Evolutionary conservation across 1,140 invertebrate species (phyloP).

Genomic region (Camponotus floridanus): DNA sequence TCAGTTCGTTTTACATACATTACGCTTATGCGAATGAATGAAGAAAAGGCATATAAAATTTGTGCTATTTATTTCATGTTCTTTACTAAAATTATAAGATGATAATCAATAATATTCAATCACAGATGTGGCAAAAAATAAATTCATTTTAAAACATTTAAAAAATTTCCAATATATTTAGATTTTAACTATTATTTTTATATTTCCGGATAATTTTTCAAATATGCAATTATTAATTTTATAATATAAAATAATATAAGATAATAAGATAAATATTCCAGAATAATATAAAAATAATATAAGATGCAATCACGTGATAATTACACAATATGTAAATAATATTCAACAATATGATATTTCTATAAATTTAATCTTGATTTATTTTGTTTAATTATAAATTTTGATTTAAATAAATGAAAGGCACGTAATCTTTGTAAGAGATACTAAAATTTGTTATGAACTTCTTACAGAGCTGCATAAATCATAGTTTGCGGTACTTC

Average conservation of each 20-base stretch:
- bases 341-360: not conserved
- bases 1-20: slow-evolving; percentile 14
- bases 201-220: slow-evolving; percentile 1
- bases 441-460: not conserved
- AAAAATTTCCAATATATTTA: not conserved
- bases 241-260: no score
- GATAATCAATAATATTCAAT: not conserved
- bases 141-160: not conserved
- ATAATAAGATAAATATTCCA: not conserved
- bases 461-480: not conserved
- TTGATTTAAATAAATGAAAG: not conserved
- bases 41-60: not conserved
- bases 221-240: not conserved
- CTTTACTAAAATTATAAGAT: not conserved
- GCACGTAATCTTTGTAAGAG: not conserved
- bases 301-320: not conserved
- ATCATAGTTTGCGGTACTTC: slow-evolving; percentile 7
- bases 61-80: not conserved
- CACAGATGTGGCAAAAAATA: not conserved
- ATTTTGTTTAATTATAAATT: not conserved
- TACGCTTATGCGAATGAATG: not conserved
- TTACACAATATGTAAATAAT: not conserved
- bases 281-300: not conserved
- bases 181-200: not conserved
- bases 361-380: not conserved